Percentiles rank a stretch among this genome's conserved stretches.
These are phyloP conservation scores for Trachemys scripta DNA, from an alignment of 2,113 vertebrate genomes.

Conservation along the genomic window DNA sequence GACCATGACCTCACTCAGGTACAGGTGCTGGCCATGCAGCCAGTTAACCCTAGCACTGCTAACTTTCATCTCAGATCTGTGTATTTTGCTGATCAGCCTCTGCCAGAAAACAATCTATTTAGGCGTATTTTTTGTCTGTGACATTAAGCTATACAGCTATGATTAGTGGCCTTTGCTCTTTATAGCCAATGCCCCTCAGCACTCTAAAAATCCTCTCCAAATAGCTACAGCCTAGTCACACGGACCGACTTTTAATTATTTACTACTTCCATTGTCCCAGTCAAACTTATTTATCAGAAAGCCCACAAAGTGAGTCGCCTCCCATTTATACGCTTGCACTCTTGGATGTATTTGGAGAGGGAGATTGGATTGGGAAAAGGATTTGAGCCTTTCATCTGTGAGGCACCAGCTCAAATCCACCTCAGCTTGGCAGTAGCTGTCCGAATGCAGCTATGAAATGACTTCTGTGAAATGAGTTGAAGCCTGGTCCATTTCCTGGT, in stretches of 20 bases:
- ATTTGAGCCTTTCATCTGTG: fast-evolving
- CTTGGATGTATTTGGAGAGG: background rate
- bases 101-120: fast-evolving
- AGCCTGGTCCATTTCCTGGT: fast-evolving
- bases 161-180: background rate
- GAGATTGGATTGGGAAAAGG: background rate
- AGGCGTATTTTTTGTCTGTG: fast-evolving
- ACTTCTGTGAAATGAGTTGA: fast-evolving
- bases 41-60: fast-evolving
- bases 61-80: fast-evolving
- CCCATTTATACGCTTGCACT: fast-evolving
- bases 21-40: fast-evolving
- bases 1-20: background rate
- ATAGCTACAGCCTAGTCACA: background rate
- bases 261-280: background rate
- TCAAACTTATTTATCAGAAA: background rate
- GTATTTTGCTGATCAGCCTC: fast-evolving
- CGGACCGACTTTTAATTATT: background rate
- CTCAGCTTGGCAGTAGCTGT: fast-evolving
- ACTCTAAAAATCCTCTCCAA: background rate
- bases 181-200: fast-evolving
- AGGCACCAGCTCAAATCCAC: fast-evolving
- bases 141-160: background rate
- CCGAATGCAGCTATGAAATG: background rate
- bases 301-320: background rate